A percentile compares a stretch with the other conserved stretches of the same genome.
Conservation (phyloP, 2,888 invertebrate genomes). For the Aproaerema taeniolella region DNA sequence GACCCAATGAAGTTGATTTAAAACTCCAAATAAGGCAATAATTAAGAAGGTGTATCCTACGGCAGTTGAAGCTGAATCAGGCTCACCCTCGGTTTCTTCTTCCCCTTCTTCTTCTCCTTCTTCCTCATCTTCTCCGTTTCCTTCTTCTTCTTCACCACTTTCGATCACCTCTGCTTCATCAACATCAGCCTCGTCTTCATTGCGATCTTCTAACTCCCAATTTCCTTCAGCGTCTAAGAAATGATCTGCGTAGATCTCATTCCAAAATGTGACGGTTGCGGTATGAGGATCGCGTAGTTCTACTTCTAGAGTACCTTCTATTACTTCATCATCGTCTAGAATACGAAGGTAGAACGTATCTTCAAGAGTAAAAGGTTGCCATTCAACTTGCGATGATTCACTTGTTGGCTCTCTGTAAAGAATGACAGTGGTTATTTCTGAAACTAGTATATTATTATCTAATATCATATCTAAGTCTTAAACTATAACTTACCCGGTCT, state of each 20-base stretch:
- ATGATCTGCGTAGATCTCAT: constrained; percentile 42
- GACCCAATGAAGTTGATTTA: constrained; percentile 40
- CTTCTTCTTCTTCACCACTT: constrained; percentile 15
- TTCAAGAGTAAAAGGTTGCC: constrained; percentile 42
- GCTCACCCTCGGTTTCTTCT: constrained; percentile 19
- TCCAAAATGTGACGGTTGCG: constrained; percentile 45
- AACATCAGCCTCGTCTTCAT: constrained; percentile 29
- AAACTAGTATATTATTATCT: too few relatives aligned
- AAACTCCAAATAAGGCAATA: constrained; percentile 36
- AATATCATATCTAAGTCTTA: constrained; percentile 3
- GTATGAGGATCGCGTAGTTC: constrained; percentile 39
- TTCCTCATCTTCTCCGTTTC: constrained; percentile 5
- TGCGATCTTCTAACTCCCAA: constrained; percentile 36
- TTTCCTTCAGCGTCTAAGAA: constrained; percentile 51
- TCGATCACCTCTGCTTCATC: constrained; percentile 11
- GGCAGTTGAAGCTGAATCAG: constrained; percentile 44
- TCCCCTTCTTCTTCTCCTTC: constrained; percentile 13
- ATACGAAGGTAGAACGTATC: constrained; percentile 36
- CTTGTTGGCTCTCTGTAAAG: constrained; percentile 49
- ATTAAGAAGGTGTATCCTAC: constrained; percentile 51
- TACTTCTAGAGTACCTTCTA: constrained; percentile 34
- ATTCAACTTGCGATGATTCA: constrained; percentile 35
- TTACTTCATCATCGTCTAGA: constrained; percentile 36
- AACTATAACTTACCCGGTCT: constrained; percentile 44
- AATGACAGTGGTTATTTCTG: too few relatives aligned